Base-by-base conservation (phyloP, 2,888 invertebrate species). In the Epistrophe eligans region DNA sequence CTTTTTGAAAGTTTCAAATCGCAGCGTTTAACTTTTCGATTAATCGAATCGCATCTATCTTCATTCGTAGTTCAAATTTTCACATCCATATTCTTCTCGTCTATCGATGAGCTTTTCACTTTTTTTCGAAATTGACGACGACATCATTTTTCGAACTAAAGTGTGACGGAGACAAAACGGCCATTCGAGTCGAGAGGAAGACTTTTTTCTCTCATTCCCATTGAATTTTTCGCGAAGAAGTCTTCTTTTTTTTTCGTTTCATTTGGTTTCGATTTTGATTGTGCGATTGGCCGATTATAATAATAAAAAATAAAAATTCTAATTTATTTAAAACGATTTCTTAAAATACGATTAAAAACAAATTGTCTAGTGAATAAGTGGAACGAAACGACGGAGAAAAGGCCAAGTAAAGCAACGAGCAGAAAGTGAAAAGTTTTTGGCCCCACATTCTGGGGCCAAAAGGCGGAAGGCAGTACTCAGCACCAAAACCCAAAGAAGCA, bases 141-240 rank as follows among this genome's bases (percentile, higher is more conserved):
- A 79, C 79, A 73, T 77, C 67, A 55, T 60, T 77, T 67, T 85
- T 77, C 73, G 81, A 82, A 79, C 35, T 60, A 60, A 66, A 83
- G 87, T 79, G 87, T 83, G 87, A 87, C 87, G 83, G 83, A 87
- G 87, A 87, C 83, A 83, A 79, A 83, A 83, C 82, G 87, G 83
- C 66, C 79, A 67, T 83, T 82, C 79, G 43, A 40, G 67, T 58
- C 43, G 71, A 79, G 74, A 79, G n/a, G 55, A 83, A 83, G 66
- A 83, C 73, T 83, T 79, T 83, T 79, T 74, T 82, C 73, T 79
- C 71, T 87, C 87, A 83, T 83, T 79, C 87, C 71, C 71, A 87
- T 76, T 83, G 87, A 87, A 83, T 67, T 87, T 62, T 83, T 87
- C 83, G 79, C 79, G 83, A 83, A 83, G 83, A 60, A 85, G 62